A percentile compares a stretch with the other conserved stretches of the same genome.
These are phyloP conservation scores for Dugesia japonica DNA, from an alignment of 2,888 invertebrate genomes.

Conservation along the genomic window DNA sequence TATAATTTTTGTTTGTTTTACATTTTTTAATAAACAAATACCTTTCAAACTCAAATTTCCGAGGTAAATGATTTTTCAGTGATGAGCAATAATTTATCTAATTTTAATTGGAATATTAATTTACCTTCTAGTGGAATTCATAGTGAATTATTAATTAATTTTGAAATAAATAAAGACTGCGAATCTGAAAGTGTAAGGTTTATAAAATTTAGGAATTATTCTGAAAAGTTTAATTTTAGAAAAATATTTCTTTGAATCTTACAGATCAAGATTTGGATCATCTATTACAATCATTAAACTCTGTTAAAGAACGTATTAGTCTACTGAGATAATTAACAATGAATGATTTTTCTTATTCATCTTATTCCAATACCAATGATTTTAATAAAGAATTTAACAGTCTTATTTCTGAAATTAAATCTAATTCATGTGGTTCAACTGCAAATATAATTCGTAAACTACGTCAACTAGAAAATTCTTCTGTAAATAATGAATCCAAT, in stretches of 20 bases:
- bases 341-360: background rate
- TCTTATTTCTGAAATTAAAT: constrained; percentile 26
- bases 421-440: constrained; percentile 25
- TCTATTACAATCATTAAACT: background rate
- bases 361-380: background rate
- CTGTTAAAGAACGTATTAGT: background rate
- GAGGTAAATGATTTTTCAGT: background rate
- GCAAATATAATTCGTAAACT: constrained; percentile 30
- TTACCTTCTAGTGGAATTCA: background rate
- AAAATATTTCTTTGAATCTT: background rate
- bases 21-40: too few species aligned
- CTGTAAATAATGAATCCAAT: background rate
- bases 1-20: too few species aligned
- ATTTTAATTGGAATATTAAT: background rate
- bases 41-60: too few species aligned
- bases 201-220: background rate
- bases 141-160: background rate
- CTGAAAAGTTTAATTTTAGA: background rate
- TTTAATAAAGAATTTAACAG: background rate
- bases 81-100: background rate
- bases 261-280: background rate
- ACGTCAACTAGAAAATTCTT: constrained; percentile 5
- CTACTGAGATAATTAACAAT: background rate
- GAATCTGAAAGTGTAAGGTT: background rate
- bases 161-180: background rate